Evolutionary conservation across 2,113 vertebrate species (phyloP), one percentile per base, ranked within the genome.

Genomic region (Tragulus kanchil): DNA sequence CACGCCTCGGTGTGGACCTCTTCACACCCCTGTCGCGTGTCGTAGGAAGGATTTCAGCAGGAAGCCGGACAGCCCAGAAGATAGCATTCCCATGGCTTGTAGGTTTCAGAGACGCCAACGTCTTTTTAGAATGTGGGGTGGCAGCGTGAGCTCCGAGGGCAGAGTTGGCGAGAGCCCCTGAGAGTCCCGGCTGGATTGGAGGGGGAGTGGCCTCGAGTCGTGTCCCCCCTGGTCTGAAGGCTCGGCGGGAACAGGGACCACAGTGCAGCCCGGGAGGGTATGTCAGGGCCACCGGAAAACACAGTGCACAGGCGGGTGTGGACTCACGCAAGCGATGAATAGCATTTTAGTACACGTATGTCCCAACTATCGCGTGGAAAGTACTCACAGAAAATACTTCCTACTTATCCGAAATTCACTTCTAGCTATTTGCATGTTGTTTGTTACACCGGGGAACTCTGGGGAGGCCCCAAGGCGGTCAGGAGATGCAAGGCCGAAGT

Each of bases 341-440:
- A 11, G 36, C 45, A n/a, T 48, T 28, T 48, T 3, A 52, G 12
- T 25, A 13, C 2, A 48, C 31, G 25, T 52, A 3, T 21, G 31
- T 88, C 69, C 16, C 67, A 12, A 13, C 45, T 8, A 11, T 2
- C 2, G 0, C 15, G 0, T 3, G 7, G 21, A 50, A 26, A 10
- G 1, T 0, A 3, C 16, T 21, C n/a, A 7, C 6, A 6, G 14
- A 23, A n/a, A 36, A 21, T 0, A 0, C 45, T 42, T 6, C 0
- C 13, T 16, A 1, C 54, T 56, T 11, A 19, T 31, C 77, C 2
- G 31, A 61, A 52, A 36, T 45, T n/a, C 36, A 3, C 0, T 4
- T 21, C 12, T 3, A 31, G 21, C 36, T 67, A 8, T 58, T 58
- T 81, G 25, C 23, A 1, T 64, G 42, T 62, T 48, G 19, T 14